Base-by-base conservation (phyloP, 2,113 vertebrate species). In the Boleophthalmus pectinirostris region DNA sequence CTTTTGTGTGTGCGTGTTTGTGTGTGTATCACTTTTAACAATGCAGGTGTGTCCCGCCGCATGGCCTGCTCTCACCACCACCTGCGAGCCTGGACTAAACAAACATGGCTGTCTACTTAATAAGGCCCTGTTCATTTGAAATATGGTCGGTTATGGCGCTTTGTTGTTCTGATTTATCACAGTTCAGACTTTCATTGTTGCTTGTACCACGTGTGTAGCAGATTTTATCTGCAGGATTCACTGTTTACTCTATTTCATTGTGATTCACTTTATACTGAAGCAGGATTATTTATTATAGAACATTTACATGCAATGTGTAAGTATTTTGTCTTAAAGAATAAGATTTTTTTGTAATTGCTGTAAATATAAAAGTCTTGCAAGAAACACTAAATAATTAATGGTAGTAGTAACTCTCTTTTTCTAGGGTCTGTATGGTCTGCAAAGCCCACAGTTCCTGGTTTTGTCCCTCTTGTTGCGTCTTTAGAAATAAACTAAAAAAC, bases 41-140 rank as follows among this genome's bases (percentile, higher is more conserved):
- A 89, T 82, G 80, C 88, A 88, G 86, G 89, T 88, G 87, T 68
- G 20, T 85, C 81, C 83, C 85, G 67, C 63, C 75, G 68, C 53
- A 35, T 46, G 78, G 73, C 69, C 61, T 70, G 67, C 65, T 13
- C 70, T 75, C 23, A 43, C 24, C 23, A 43, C 24, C 75, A 69
- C 77, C 78, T 80, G 79, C 73, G 0, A 74, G 80, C 74, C 21
- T 0, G 29, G 53, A 75, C 79, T 45, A 75, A 80, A 77, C 79
- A 82, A 69, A 76, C 38, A n/a, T 49, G 60, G 16, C 38, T 66
- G 68, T 82, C 63, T 47, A 69, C 77, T 79, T 86, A 80, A 78
- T 72, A 68, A 78, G 66, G 68, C 35, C 14, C 54, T 70, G 69
- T 63, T 72, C 58, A 72, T 78, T 69, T 63, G 49, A 83, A 76